Percentiles rank a stretch among this genome's conserved stretches.
These are phyloP conservation scores for Scolopax rusticola DNA, from an alignment of 2,797 vertebrate species.

Conservation along the genomic window DNA sequence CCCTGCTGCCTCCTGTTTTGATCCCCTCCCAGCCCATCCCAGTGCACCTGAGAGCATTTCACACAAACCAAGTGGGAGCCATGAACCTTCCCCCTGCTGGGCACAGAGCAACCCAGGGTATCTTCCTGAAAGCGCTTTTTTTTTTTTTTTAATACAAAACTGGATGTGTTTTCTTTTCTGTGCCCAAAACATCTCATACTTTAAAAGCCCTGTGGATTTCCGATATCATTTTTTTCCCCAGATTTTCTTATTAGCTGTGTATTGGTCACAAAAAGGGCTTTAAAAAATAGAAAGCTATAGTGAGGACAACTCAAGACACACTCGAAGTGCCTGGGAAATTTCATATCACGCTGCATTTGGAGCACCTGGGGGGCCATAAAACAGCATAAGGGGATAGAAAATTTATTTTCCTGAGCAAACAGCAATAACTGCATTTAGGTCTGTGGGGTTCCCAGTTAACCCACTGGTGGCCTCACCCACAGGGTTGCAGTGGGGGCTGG, in stretches of 20 bases:
- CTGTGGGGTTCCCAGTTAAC: neutral
- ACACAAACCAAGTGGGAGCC: fast-evolving
- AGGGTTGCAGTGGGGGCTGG: no score
- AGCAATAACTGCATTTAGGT: neutral
- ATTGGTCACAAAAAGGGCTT: neutral
- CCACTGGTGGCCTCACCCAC: neutral
- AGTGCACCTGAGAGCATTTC: neutral
- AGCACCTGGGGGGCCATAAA: neutral
- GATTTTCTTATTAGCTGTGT: neutral
- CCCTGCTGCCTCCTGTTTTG: neutral
- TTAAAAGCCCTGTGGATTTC: neutral
- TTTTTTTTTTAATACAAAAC: neutral
- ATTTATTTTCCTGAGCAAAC: neutral
- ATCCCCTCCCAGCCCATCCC: neutral
- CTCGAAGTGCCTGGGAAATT: neutral
- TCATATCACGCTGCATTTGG: neutral
- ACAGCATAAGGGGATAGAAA: no score
- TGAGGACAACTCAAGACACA: neutral
- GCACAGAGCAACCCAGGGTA: neutral
- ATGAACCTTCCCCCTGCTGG: neutral
- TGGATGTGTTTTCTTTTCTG: neutral
- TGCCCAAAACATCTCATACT: neutral
- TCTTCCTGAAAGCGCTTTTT: neutral
- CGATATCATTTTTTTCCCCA: neutral
- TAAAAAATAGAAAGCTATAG: neutral